Evolutionary conservation across 2,797 vertebrate genomes (phyloP).

Genomic region (Siniperca obscura): DNA sequence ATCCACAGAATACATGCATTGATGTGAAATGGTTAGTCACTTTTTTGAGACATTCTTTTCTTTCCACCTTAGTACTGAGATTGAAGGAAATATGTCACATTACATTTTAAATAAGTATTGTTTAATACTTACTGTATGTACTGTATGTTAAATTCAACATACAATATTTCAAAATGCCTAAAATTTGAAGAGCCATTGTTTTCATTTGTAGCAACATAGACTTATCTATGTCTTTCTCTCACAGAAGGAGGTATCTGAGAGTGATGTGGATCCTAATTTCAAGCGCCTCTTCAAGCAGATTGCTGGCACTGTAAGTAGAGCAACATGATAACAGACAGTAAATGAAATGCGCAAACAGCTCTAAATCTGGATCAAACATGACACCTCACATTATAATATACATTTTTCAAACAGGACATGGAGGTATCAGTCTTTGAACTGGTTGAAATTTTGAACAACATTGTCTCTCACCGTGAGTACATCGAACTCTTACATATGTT

Average conservation of each 20-base stretch:
- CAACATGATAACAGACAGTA: background rate
- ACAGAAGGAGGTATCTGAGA: slow-evolving; percentile 86
- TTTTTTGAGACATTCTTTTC: slow-evolving; percentile 2
- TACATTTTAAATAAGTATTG: background rate
- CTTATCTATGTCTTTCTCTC: background rate
- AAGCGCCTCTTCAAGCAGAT: slow-evolving; percentile 88
- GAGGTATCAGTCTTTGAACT: slow-evolving; percentile 92
- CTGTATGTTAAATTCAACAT: background rate
- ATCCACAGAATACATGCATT: background rate
- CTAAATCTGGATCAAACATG: background rate
- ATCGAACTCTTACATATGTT: background rate
- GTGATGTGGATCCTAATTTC: slow-evolving; percentile 89
- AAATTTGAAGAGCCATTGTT: background rate
- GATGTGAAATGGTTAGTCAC: background rate
- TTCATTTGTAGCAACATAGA: background rate
- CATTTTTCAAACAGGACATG: slow-evolving; percentile 81
- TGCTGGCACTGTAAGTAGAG: slow-evolving; percentile 88
- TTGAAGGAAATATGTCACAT: background rate
- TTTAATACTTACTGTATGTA: background rate
- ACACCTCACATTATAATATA: background rate
- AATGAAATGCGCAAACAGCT: background rate
- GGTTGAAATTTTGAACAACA: slow-evolving; percentile 86
- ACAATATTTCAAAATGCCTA: background rate
- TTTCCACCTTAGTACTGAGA: background rate
- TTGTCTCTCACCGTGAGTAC: slow-evolving; percentile 89